phyloP scores from a whole-genome alignment of 2,797 vertebrate genomes.

The Anniella stebbinsi region DNA sequence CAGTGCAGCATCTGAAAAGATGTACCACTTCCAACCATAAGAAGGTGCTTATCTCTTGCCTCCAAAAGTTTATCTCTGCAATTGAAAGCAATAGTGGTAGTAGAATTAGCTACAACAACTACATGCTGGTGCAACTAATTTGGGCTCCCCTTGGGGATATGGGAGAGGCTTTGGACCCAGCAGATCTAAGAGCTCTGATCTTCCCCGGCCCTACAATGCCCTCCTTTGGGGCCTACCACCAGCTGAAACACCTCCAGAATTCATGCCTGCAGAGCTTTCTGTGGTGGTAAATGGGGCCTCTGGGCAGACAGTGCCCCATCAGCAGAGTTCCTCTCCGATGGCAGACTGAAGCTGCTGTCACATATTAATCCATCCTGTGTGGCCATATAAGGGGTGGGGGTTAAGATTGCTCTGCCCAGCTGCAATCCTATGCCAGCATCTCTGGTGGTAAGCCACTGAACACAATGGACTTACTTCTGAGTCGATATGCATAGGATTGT shows the following conservation, averaged over 20 bases:
- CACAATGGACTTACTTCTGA: background rate
- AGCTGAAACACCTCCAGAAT: background rate
- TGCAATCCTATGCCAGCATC: no score
- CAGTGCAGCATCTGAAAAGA: background rate
- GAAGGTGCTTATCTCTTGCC: background rate
- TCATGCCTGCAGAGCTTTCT: background rate
- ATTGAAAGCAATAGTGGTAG: background rate
- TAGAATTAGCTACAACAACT: background rate
- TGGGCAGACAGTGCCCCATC: background rate
- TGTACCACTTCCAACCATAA: background rate
- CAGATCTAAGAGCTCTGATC: background rate
- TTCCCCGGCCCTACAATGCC: background rate
- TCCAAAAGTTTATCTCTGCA: background rate
- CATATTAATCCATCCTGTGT: background rate
- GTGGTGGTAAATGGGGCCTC: background rate
- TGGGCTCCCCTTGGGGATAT: background rate
- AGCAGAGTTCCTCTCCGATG: background rate
- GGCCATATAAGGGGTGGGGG: background rate
- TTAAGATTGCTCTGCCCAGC: background rate
- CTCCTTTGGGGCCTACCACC: background rate
- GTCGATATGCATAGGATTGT: background rate
- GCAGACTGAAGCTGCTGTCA: background rate
- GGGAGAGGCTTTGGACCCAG: background rate
- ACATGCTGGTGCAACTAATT: background rate
- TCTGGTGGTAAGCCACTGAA: background rate